phyloP scores from a whole-genome alignment of 1,140 invertebrate genomes.

The Bombus balteatus region DNA sequence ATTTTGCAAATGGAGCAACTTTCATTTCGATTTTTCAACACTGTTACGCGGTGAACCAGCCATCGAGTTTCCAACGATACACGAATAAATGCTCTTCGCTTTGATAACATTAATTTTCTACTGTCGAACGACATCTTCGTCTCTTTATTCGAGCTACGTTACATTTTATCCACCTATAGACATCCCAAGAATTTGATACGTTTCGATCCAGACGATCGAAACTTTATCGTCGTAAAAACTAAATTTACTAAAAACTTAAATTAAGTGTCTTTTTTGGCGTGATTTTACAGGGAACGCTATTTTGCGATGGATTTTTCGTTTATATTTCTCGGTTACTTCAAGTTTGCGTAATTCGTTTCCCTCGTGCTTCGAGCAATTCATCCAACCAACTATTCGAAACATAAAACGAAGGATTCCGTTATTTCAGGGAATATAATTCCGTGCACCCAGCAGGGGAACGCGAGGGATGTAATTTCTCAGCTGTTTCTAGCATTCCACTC shows the following conservation, averaged over 20 bases:
- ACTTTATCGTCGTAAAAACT: background rate
- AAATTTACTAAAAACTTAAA: no score
- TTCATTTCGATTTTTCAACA: conserved; percentile 61
- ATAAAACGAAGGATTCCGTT: conserved; percentile 24
- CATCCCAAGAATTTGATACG: background rate
- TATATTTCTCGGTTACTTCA: background rate
- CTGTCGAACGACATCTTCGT: conserved; percentile 9
- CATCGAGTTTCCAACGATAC: conserved; percentile 19
- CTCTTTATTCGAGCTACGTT: background rate
- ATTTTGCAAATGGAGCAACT: conserved; percentile 46
- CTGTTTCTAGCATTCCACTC: conserved; percentile 26
- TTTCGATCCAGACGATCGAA: background rate
- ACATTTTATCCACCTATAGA: background rate
- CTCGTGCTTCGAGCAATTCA: conserved; percentile 1
- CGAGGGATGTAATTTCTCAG: conserved; percentile 38
- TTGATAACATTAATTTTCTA: conserved; percentile 15
- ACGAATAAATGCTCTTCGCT: background rate
- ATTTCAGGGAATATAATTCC: conserved; percentile 25
- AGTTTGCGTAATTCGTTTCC: background rate
- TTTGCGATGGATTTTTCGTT: background rate
- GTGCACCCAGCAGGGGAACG: background rate
- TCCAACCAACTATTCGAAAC: background rate
- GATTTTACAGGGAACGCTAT: background rate
- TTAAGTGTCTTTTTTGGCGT: no score
- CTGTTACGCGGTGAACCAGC: conserved; percentile 7